Evolutionary conservation across 2,888 invertebrate species (phyloP).

Genomic region (Tetramorium bicarinatum): DNA sequence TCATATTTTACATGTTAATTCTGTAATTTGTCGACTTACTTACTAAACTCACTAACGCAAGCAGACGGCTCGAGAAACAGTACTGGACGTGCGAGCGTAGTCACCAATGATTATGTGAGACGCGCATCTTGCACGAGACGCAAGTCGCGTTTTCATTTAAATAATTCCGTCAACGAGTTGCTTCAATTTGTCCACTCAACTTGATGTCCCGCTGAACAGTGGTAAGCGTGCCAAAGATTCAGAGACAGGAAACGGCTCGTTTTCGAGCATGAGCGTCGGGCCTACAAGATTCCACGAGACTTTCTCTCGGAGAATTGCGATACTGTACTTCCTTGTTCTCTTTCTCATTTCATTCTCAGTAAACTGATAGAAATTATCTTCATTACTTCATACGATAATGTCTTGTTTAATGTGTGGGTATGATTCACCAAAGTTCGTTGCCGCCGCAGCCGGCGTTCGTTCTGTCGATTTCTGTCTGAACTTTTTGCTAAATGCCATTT

Average conservation of each 20-base stretch:
- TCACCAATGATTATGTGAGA: conserved; percentile 36
- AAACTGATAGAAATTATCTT: conserved; percentile 18
- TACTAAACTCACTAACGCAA: neutral
- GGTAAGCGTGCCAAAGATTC: conserved; percentile 28
- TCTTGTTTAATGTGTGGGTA: neutral
- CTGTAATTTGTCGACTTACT: conserved; percentile 1
- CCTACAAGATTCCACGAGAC: neutral
- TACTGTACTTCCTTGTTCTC: neutral
- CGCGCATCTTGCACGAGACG: conserved; percentile 45
- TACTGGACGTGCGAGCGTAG: neutral
- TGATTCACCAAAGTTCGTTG: neutral
- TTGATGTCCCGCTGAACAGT: conserved; percentile 35
- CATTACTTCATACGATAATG: neutral
- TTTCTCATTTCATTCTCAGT: neutral
- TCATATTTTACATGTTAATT: neutral
- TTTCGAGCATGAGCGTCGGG: conserved; percentile 10
- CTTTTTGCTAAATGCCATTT: conserved; percentile 24
- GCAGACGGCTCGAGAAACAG: conserved; percentile 1
- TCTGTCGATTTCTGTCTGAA: conserved; percentile 1
- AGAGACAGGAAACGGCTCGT: conserved; percentile 38
- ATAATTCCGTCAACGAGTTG: conserved; percentile 76
- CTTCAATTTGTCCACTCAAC: conserved; percentile 72
- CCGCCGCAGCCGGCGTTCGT: neutral
- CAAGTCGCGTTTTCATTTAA: conserved; percentile 72
- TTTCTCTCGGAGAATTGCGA: neutral